Percentiles rank a stretch among this genome's conserved stretches.
Evolutionary conservation across 2,888 invertebrate species (phyloP).

Genomic region (Saturnia pavonia): DNA sequence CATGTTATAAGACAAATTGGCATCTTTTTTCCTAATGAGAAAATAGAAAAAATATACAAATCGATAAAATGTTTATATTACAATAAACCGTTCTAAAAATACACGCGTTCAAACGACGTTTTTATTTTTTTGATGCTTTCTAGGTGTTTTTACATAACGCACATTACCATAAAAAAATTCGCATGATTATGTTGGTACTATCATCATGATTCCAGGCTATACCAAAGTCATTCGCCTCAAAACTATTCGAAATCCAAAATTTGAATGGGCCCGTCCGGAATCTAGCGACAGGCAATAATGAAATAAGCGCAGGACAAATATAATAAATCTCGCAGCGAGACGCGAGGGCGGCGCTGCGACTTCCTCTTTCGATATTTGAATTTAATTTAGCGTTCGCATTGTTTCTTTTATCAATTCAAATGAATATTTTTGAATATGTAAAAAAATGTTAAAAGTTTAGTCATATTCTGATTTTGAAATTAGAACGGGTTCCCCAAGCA

Average conservation of each 20-base stretch:
- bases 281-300: conserved; percentile 74
- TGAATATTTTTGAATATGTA: conserved; percentile 38
- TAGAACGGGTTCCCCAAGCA: too few relatives aligned
- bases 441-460: neutral
- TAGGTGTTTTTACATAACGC: too few relatives aligned
- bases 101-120: too few relatives aligned
- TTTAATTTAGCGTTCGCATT: conserved; percentile 77
- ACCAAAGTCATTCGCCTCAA: conserved; percentile 25
- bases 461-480: neutral
- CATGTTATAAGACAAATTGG: neutral
- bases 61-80: too few relatives aligned
- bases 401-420: conserved; percentile 66
- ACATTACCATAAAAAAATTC: too few relatives aligned
- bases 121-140: too few relatives aligned
- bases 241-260: conserved; percentile 53
- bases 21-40: too few relatives aligned
- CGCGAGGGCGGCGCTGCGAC: conserved; percentile 72
- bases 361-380: conserved; percentile 82
- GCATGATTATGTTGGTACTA: too few relatives aligned
- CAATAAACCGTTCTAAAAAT: too few relatives aligned
- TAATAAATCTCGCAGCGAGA: conserved; percentile 77
- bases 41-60: too few relatives aligned
- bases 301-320: conserved; percentile 81
- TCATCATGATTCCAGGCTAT: neutral
- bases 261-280: conserved; percentile 56